phyloP scores from a whole-genome alignment of 2,113 vertebrate species.

The Himantopus leucocephalus region DNA sequence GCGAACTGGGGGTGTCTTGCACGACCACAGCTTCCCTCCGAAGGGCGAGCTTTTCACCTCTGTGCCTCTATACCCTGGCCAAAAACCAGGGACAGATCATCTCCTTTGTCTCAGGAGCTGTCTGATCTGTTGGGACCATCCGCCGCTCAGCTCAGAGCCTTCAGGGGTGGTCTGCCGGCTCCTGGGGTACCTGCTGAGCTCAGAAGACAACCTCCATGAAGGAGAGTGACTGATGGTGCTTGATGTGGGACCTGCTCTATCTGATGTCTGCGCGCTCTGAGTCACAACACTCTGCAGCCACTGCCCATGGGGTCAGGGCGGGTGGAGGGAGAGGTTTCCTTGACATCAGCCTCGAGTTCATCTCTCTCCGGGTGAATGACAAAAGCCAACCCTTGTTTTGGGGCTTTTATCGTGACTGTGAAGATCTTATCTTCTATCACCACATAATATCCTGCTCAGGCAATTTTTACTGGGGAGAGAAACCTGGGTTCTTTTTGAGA shows the following conservation, averaged over 20 bases:
- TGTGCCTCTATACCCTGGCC: not conserved
- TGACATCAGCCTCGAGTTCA: not conserved
- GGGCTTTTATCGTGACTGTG: not conserved
- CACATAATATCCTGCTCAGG: not conserved
- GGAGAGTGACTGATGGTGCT: not conserved
- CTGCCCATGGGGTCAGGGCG: not conserved
- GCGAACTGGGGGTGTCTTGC: not conserved
- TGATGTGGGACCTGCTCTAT: not conserved
- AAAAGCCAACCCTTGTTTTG: not conserved
- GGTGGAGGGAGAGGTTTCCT: not conserved
- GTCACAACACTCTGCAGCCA: not conserved
- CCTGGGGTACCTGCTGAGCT: not conserved
- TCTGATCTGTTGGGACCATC: not conserved
- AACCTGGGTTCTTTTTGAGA: not conserved
- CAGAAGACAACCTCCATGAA: not conserved
- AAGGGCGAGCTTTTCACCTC: not conserved
- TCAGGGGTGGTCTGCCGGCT: not conserved
- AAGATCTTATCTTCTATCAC: slow-evolving; percentile 32
- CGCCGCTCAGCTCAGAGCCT: not conserved
- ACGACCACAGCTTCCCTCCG: not conserved
- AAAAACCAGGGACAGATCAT: not conserved
- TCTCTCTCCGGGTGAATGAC: not conserved
- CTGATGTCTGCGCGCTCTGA: slow-evolving; percentile 11
- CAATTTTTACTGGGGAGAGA: slow-evolving; percentile 5
- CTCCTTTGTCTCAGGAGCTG: not conserved